phyloP scores from a whole-genome alignment of 1,140 invertebrate species.

The Drosophila ambigua region DNA sequence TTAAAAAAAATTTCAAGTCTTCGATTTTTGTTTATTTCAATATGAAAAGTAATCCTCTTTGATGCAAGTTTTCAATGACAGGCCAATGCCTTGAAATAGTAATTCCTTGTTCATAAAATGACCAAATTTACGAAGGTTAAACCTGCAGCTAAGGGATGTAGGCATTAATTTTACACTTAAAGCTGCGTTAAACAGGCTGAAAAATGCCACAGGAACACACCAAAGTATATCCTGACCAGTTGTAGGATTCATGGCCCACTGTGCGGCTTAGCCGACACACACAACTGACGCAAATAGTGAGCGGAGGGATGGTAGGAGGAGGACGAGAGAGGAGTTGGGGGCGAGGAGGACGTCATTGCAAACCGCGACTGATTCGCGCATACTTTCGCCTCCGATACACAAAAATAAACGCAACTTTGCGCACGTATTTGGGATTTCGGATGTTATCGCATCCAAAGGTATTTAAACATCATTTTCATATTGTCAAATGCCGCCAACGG shows the following conservation, averaged over 20 bases:
- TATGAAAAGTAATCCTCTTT: too few species aligned
- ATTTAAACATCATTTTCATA: conserved; percentile 75
- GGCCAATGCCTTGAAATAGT: too few species aligned
- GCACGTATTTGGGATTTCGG: conserved; percentile 75
- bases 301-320: background rate
- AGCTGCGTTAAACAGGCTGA: too few species aligned
- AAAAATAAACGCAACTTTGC: conserved; percentile 65
- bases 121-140: too few species aligned
- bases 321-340: background rate
- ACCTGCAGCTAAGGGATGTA: too few species aligned
- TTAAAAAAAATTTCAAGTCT: too few species aligned
- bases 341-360: conserved; percentile 14
- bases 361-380: conserved; percentile 31
- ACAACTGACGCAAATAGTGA: conserved; percentile 16
- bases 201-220: background rate
- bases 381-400: conserved; percentile 49
- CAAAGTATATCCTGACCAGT: background rate
- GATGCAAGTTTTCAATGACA: too few species aligned
- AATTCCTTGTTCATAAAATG: too few species aligned
- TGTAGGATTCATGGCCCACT: background rate
- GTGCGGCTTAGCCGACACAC: conserved; percentile 41
- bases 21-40: too few species aligned
- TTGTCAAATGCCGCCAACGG: conserved; percentile 19
- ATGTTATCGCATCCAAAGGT: conserved; percentile 47
- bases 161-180: too few species aligned